These are phyloP conservation scores for Pentalonia nigronervosa DNA, from an alignment of 1,140 invertebrate species.

Conservation along the genomic window DNA sequence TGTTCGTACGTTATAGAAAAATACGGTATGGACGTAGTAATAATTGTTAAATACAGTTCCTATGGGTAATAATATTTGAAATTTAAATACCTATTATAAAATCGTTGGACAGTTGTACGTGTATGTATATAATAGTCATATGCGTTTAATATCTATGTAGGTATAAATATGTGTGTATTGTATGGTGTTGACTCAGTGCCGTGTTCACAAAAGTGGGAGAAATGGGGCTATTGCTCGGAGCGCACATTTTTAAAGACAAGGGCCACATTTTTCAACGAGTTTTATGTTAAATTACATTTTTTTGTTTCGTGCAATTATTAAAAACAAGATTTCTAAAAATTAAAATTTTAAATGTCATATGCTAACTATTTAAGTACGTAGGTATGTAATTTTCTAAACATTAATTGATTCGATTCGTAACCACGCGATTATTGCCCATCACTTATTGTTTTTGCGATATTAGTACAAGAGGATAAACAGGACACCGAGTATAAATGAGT, in stretches of 20 bases:
- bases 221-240: neutral
- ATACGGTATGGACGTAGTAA: neutral
- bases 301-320: neutral
- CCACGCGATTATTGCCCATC: neutral
- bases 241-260: neutral
- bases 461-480: neutral
- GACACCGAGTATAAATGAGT: neutral
- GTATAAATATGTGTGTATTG: neutral
- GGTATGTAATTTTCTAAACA: neutral
- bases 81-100: neutral
- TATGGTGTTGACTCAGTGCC: neutral
- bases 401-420: neutral
- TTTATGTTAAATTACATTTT: neutral
- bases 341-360: neutral
- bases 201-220: neutral
- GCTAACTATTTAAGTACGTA: neutral
- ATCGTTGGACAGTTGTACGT: neutral
- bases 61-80: neutral
- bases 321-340: neutral
- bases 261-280: neutral
- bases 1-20: neutral
- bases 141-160: too few species aligned
- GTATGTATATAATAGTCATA: neutral
- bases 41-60: neutral
- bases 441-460: neutral